Conservation (phyloP, 1,140 invertebrate genomes). For the Drosophila azteca region DNA sequence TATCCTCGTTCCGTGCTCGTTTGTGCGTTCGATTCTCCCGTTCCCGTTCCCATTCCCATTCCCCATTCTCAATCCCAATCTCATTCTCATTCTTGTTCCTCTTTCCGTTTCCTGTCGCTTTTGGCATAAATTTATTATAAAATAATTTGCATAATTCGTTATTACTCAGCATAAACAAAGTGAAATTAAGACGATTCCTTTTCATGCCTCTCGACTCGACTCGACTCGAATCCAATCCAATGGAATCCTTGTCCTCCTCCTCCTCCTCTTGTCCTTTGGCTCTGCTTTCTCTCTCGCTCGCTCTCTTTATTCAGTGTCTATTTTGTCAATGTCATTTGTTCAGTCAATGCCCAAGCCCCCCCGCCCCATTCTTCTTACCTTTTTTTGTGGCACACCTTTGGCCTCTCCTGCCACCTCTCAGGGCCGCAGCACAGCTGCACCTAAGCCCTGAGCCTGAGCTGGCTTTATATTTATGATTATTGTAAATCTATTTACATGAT, state of each 20-base stretch:
- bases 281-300: neutral
- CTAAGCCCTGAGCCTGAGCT: conserved; percentile 43
- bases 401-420: neutral
- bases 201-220: conserved; percentile 38
- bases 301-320: conserved; percentile 41
- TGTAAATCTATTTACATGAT: conserved; percentile 75
- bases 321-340: conserved; percentile 76
- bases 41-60: neutral
- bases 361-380: neutral
- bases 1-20: conserved; percentile 59
- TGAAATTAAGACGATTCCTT: conserved; percentile 82
- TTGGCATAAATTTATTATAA: conserved; percentile 82
- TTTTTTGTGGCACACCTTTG: conserved; percentile 28
- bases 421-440: conserved; percentile 18
- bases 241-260: neutral
- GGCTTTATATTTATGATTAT: conserved; percentile 73
- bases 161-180: conserved; percentile 82
- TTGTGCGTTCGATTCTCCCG: conserved; percentile 18
- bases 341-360: conserved; percentile 39
- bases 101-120: conserved; percentile 35
- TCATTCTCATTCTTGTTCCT: too few relatives aligned
- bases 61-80: neutral
- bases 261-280: neutral
- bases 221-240: conserved; percentile 24
- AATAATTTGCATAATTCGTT: conserved; percentile 83